Evolutionary conservation across 2,797 vertebrate species (phyloP).

Genomic region (Anomalospiza imberbis): DNA sequence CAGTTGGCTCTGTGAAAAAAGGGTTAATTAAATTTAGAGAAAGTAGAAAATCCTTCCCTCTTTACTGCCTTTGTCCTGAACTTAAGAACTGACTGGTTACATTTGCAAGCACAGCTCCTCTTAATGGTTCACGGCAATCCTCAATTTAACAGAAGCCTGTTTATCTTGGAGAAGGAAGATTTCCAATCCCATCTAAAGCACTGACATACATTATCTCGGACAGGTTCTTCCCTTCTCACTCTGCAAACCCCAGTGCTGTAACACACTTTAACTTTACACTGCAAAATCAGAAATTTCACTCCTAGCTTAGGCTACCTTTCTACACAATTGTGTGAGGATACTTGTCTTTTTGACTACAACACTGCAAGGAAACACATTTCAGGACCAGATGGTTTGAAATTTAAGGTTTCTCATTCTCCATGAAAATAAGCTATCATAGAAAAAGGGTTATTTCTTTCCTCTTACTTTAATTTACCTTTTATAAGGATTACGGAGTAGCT

Average conservation of each 20-base stretch:
- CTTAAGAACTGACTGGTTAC: background rate
- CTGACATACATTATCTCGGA: background rate
- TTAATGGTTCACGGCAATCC: background rate
- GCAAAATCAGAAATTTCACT: background rate
- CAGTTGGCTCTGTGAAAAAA: background rate
- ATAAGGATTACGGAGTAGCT: constrained; percentile 70
- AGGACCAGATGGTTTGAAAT: background rate
- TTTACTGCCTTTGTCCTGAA: background rate
- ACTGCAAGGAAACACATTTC: background rate
- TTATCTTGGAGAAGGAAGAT: background rate
- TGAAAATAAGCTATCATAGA: background rate
- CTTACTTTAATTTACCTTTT: constrained; percentile 62
- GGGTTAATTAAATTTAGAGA: background rate
- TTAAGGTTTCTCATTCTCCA: background rate
- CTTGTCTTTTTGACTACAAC: background rate
- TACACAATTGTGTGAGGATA: background rate
- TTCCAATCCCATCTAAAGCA: background rate
- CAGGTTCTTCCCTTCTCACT: background rate
- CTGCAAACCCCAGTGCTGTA: background rate
- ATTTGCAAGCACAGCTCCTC: background rate
- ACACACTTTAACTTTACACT: background rate
- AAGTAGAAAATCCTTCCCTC: background rate
- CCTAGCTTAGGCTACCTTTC: background rate
- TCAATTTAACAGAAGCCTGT: background rate
- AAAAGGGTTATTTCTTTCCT: background rate